Conservation (phyloP, 2,888 invertebrate genomes). For the Lymantria dispar region DNA sequence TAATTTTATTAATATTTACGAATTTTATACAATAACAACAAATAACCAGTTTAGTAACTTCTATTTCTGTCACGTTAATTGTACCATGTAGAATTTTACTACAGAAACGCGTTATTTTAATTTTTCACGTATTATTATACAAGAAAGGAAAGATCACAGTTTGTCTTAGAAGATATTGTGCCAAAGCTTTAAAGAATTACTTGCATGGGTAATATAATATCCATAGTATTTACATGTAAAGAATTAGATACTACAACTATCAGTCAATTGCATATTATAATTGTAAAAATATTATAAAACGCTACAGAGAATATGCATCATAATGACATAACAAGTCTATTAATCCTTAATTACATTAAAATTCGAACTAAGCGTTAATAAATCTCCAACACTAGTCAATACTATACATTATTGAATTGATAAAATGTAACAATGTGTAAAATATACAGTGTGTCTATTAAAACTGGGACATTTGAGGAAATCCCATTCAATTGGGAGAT, state of each 20-base stretch:
- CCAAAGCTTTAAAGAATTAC: conserved; percentile 47
- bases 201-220: conserved; percentile 18
- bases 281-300: conserved; percentile 40
- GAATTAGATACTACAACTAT: conserved; percentile 64
- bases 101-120: too few relatives aligned
- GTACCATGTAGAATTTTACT: too few relatives aligned
- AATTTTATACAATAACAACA: too few relatives aligned
- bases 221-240: conserved; percentile 49
- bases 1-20: too few relatives aligned
- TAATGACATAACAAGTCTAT: not conserved
- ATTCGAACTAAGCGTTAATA: conserved; percentile 13
- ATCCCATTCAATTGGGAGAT: too few relatives aligned
- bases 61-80: too few relatives aligned
- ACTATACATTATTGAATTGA: conserved; percentile 5
- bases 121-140: not conserved
- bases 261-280: conserved; percentile 68
- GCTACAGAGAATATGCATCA: conserved; percentile 17
- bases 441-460: too few relatives aligned
- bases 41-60: too few relatives aligned
- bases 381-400: conserved; percentile 21
- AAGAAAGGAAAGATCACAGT: conserved; percentile 54
- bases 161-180: conserved; percentile 55
- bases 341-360: not conserved
- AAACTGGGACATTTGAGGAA: too few relatives aligned
- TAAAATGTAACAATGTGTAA: too few relatives aligned